A percentile compares a stretch with the other conserved stretches of the same genome.
Evolutionary conservation across 2,113 vertebrate species (phyloP).

Genomic region (Ahaetulla prasina): DNA sequence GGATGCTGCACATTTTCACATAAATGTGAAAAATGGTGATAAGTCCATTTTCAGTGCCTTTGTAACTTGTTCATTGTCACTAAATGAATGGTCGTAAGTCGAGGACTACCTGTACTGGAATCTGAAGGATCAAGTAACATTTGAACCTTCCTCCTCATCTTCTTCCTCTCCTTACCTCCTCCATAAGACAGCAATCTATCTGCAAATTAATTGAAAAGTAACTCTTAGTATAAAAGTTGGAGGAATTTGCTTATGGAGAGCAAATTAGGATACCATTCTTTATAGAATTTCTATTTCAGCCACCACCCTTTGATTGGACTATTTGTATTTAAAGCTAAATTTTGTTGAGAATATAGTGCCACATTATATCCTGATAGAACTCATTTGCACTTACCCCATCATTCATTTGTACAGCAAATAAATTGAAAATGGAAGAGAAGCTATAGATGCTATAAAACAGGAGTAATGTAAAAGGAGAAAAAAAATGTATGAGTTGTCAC

Average conservation of each 20-base stretch:
- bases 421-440: neutral
- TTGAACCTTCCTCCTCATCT: neutral
- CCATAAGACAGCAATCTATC: neutral
- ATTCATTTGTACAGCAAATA: neutral
- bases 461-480: neutral
- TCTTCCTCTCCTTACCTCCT: neutral
- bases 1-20: neutral
- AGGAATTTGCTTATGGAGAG: neutral
- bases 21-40: neutral
- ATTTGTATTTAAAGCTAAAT: neutral
- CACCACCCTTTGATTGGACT: neutral
- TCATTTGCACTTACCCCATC: neutral
- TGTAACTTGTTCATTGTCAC: neutral
- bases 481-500: neutral
- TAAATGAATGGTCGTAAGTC: neutral
- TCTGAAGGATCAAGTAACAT: neutral
- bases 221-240: neutral
- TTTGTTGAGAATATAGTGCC: neutral
- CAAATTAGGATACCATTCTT: neutral
- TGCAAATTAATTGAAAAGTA: neutral
- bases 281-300: neutral
- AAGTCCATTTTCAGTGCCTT: neutral
- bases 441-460: neutral
- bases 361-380: neutral
- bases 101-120: neutral